These are phyloP conservation scores for Frankliniella fusca DNA, from an alignment of 2,888 invertebrate species.

Conservation along the genomic window DNA sequence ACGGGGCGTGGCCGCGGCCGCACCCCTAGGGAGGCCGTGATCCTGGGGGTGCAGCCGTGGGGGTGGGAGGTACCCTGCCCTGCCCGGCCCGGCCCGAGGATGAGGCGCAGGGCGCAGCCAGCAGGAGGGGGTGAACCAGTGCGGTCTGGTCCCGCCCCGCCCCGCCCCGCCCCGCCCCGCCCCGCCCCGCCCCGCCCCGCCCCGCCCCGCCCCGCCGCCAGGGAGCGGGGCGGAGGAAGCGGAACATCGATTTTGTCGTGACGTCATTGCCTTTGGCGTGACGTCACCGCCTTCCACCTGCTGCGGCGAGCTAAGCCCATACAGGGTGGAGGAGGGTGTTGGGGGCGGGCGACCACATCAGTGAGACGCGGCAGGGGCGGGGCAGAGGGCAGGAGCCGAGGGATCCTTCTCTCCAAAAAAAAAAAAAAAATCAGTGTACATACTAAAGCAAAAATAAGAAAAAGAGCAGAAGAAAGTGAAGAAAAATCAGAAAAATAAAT, in stretches of 20 bases:
- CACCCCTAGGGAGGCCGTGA: no score
- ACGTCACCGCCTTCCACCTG: conserved; percentile 17
- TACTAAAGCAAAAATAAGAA: no score
- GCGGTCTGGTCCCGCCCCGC: not conserved
- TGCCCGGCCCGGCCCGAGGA: not conserved
- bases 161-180: not conserved
- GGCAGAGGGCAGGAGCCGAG: no score
- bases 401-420: no score
- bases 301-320: not conserved
- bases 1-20: no score
- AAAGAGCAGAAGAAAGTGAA: no score
- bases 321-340: no score
- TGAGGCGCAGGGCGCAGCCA: not conserved
- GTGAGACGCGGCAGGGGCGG: no score
- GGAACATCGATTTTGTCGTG: not conserved
- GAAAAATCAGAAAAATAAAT: no score
- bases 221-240: not conserved
- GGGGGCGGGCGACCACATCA: no score
- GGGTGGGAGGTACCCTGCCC: not conserved
- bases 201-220: not conserved
- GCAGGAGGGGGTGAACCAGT: not conserved
- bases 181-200: not conserved
- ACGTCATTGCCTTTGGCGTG: not conserved
- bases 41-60: not conserved
- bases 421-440: no score